Conservation (phyloP, 2,888 invertebrate genomes). For the Cheilosia vernalis region DNA sequence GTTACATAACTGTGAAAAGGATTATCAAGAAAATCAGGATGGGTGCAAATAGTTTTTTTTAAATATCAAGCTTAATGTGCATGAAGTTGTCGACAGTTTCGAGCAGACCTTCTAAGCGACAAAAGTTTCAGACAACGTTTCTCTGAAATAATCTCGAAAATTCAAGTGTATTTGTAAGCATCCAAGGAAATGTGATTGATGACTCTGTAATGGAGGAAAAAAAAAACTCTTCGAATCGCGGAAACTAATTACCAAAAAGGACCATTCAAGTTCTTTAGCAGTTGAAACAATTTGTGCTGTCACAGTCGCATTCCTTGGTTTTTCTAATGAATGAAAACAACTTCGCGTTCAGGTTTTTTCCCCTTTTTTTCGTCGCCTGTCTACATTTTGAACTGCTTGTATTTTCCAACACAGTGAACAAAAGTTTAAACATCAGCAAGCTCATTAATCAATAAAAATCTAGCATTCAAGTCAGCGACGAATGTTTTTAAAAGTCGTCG, state of each 20-base stretch:
- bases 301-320: conserved; percentile 18
- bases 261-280: conserved; percentile 19
- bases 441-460: conserved; percentile 65
- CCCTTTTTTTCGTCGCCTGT: not conserved
- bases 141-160: not conserved
- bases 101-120: not conserved
- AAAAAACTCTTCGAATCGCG: not conserved
- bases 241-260: conserved; percentile 53
- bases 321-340: conserved; percentile 28
- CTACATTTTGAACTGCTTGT: not conserved
- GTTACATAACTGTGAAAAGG: not conserved
- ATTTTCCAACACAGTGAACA: not conserved
- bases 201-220: conserved; percentile 13
- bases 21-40: too few relatives aligned
- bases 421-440: conserved; percentile 32
- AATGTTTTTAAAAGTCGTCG: conserved; percentile 38
- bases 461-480: conserved; percentile 50
- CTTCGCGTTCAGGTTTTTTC: conserved; percentile 14
- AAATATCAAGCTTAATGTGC: too few relatives aligned
- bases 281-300: conserved; percentile 40
- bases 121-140: not conserved
- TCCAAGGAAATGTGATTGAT: conserved; percentile 35
- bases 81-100: not conserved
- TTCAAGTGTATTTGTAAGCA: not conserved
- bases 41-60: too few relatives aligned